Base-by-base conservation (phyloP, 2,113 vertebrate genomes). In the Gobius niger region DNA sequence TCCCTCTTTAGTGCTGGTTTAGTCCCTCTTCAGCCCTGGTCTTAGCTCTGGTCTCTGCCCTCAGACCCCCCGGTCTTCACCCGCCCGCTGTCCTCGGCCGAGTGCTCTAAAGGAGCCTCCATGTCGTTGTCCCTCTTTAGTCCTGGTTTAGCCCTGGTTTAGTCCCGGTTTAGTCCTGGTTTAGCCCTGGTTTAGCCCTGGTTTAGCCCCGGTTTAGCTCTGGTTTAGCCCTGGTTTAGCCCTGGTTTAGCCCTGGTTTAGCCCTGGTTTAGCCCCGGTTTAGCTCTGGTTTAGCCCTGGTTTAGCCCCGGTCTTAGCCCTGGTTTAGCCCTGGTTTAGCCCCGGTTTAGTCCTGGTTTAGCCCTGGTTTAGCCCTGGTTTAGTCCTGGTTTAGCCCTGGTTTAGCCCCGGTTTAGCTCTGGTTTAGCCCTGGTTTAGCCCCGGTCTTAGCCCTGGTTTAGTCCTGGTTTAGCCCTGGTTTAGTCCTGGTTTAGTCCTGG, bases 11-110 rank as follows among this genome's bases (percentile, higher is more conserved):
- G 50, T 52, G 7, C n/a, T n/a, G 50, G 15, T 52, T 52, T 52
- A 18, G 9, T 16, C 51, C 16, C 14, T 3, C n/a, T 16, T 9
- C 8, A 13, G 49, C 49, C 51, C 53, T 13, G 2, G 10, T 18
- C 18, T 54, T 18, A 24, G 44, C 53, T 12, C 19, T 4, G 12
- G 18, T 56, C 9, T 9, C 16, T 82, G 44, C 50, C 89, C 87
- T 0, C 92, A 99, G 97, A 96, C 53, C 91, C 95, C 63, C 97
- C 96, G 60, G 87, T 90, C 72, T 98, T 98, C 92, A 87, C 88
- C 81, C 95, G 94, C 83, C 86, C 93, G 40, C 94, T 99, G 86
- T 93, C 95, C 74, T 92, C 95, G 12, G 89, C 93, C 67, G 95
- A 97, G 88, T 90, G 96, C 42, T 75, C 97, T 77, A 95, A 93